phyloP scores from a whole-genome alignment of 2,113 vertebrate genomes.

The Oxygymnocypris stewartii region DNA sequence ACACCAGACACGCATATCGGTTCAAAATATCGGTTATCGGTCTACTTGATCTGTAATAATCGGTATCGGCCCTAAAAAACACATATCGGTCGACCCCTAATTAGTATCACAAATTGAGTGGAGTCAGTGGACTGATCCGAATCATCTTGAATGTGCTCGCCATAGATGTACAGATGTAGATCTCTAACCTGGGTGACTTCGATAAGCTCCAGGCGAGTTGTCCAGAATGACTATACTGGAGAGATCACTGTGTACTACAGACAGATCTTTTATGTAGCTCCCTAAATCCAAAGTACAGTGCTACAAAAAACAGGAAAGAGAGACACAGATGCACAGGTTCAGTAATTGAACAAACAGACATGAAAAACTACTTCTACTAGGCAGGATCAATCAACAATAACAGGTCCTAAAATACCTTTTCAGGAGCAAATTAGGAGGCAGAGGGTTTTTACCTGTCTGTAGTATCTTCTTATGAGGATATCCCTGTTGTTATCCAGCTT shows the following conservation, averaged over 20 bases:
- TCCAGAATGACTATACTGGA: conserved; percentile 95
- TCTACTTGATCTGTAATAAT: too few relatives aligned
- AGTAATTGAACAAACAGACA: not conserved
- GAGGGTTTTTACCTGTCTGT: conserved; percentile 75
- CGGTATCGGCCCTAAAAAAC: too few relatives aligned
- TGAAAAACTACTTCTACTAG: not conserved
- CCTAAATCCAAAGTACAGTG: conserved; percentile 96
- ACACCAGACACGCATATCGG: too few relatives aligned
- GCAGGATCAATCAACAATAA: not conserved
- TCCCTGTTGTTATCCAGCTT: conserved; percentile 81
- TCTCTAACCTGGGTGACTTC: conserved; percentile 88
- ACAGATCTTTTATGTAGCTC: conserved; percentile 96
- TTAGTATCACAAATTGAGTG: too few relatives aligned
- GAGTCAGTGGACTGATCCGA: not conserved
- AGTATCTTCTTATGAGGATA: conserved; percentile 79
- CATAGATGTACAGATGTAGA: not conserved
- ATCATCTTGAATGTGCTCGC: not conserved
- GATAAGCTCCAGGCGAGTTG: conserved; percentile 92
- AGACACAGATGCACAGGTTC: not conserved
- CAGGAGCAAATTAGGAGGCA: not conserved
- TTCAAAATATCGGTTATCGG: too few relatives aligned
- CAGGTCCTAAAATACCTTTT: not conserved
- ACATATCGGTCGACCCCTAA: too few relatives aligned
- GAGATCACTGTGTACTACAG: conserved; percentile 89
- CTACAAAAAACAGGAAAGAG: conserved; percentile 65